Evolutionary conservation across 1,140 invertebrate species (phyloP), one percentile per base, ranked within the genome.

Genomic region (Nymphalis io): DNA sequence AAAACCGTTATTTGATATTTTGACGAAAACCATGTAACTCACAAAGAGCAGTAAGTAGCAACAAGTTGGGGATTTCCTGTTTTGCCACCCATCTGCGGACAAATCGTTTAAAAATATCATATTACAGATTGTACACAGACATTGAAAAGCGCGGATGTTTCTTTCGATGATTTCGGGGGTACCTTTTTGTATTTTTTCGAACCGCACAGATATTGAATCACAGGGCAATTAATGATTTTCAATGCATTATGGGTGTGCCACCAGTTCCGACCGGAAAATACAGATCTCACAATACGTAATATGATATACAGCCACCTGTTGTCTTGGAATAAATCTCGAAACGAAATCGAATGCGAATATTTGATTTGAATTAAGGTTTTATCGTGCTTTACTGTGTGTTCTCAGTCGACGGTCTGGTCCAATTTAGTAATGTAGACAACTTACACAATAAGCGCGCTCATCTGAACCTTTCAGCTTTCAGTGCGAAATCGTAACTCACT

Each of bases 261-360:
- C 74, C 67, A 85, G 84, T 91, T 91, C 87, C 87, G 87, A 87
- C 88, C 87, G 89, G 87, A 91, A 90, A 89, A 83, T 39, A 64
- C 58, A 59, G 51, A 57, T 55, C 51, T 72, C 76, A 85, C 78
- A 78, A 88, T 88, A 63, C 18, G 88, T 79, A 89, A 91, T 73
- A 78, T 61, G 89, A 91, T 80, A 82, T 79, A 73, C 63, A 73
- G 75, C 73, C 89, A 91, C 89, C 89, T 91, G 89, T 89, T 78
- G 33, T 39, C 44, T 27, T 39, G 60, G 55, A 70, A 74, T 62
- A 72, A 74, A 74, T 60, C 60, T 64, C 51, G 62, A 21, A 27
- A 68, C 44, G 40, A 42, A 61, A 63, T 51, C 44, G 16, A 55
- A 58, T 63, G 70, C 48, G 44, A 59, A 72, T 68, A 62, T 68